Percentiles rank a stretch among this genome's conserved stretches.
phyloP scores from a whole-genome alignment of 2,113 vertebrate species.

The Ammospiza nelsoni region DNA sequence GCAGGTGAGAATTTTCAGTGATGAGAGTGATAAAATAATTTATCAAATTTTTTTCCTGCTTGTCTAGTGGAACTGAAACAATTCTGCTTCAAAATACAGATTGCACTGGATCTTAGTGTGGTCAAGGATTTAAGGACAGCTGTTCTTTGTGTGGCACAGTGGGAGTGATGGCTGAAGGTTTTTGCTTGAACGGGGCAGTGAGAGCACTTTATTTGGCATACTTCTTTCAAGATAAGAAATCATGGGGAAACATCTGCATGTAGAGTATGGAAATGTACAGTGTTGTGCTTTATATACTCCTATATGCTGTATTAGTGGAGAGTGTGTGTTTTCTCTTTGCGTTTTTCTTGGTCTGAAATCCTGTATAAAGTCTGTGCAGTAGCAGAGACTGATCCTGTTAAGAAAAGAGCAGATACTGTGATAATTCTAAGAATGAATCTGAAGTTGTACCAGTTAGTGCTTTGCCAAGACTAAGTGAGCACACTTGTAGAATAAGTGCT shows the following conservation, averaged over 20 bases:
- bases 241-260: background rate
- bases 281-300: background rate
- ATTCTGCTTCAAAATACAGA: background rate
- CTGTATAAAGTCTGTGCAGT: fast-evolving
- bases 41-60: background rate
- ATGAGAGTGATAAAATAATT: background rate
- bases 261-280: background rate
- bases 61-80: background rate
- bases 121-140: background rate
- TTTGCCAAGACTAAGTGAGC: background rate
- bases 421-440: background rate
- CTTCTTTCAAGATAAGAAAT: conserved; percentile 11
- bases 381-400: background rate
- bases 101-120: background rate
- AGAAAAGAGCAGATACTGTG: background rate
- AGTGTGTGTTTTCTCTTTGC: background rate
- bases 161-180: background rate
- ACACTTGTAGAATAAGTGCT: background rate
- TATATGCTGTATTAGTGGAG: background rate
- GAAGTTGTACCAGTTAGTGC: background rate
- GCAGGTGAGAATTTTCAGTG: background rate
- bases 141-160: background rate
- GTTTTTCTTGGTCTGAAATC: background rate
- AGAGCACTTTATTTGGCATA: background rate
- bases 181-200: background rate